phyloP scores from a whole-genome alignment of 2,888 invertebrate genomes.

The Masnerella sp. region DNA sequence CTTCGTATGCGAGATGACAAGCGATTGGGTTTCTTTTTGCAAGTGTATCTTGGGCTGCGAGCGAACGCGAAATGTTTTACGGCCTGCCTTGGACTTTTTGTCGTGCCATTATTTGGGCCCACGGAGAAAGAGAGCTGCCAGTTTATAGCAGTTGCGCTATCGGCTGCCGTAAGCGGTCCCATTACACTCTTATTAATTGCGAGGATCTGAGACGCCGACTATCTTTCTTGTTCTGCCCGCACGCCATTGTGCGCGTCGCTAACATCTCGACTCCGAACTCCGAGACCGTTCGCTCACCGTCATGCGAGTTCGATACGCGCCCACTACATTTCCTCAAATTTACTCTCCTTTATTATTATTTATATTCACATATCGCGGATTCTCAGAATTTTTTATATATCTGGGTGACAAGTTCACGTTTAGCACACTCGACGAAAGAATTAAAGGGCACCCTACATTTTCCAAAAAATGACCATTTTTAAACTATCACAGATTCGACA shows the following conservation, averaged over 20 bases:
- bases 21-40: constrained; percentile 67
- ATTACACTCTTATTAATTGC: constrained; percentile 77
- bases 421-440: no score
- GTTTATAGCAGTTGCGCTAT: constrained; percentile 66
- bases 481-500: no score
- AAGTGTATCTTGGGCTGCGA: constrained; percentile 65
- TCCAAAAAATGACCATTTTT: no score
- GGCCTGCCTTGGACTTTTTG: constrained; percentile 59
- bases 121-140: constrained; percentile 39
- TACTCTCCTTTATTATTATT: no score
- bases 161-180: constrained; percentile 70
- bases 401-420: no score
- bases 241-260: constrained; percentile 72
- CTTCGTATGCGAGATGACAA: constrained; percentile 55
- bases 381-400: no score
- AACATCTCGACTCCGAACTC: constrained; percentile 65
- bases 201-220: constrained; percentile 75
- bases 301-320: no score
- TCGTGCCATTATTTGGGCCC: constrained; percentile 61
- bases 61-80: constrained; percentile 71
- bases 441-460: no score
- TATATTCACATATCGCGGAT: no score
- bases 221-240: constrained; percentile 75
- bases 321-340: no score
- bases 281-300: constrained; percentile 63